These are phyloP conservation scores for Morpho deidamia DNA, from an alignment of 2,888 invertebrate genomes.

Conservation along the genomic window DNA sequence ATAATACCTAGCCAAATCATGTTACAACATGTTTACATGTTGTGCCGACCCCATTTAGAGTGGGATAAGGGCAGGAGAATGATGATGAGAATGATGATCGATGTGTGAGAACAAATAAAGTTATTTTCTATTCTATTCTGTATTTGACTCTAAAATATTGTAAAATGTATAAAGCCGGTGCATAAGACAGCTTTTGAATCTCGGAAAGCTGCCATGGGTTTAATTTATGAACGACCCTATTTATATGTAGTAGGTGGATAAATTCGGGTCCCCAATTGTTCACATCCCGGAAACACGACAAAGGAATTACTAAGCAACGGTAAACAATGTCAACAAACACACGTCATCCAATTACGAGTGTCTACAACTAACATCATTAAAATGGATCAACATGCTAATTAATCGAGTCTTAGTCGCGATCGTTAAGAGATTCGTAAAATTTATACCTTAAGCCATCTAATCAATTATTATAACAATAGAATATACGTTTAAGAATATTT, in stretches of 20 bases:
- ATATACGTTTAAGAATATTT: too few species aligned
- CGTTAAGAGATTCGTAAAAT: constrained; percentile 42
- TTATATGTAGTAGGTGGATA: constrained; percentile 16
- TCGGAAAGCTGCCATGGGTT: constrained; percentile 15
- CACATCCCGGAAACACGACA: constrained; percentile 18
- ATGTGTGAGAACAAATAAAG: too few species aligned
- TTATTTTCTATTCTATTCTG: too few species aligned
- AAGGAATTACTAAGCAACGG: constrained; percentile 22
- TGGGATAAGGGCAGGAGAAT: too few species aligned
- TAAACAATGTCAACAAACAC: constrained; percentile 23
- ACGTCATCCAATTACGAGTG: constrained; percentile 25
- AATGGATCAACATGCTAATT: constrained; percentile 51
- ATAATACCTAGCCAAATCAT: too few species aligned
- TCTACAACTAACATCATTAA: constrained; percentile 34
- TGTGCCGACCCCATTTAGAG: too few species aligned
- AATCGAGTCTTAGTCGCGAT: constrained; percentile 39
- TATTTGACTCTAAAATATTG: too few species aligned
- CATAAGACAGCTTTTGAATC: constrained; percentile 21
- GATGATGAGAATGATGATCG: too few species aligned
- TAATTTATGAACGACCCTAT: constrained; percentile 19
- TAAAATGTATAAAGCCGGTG: constrained; percentile 5
- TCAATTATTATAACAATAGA: too few species aligned
- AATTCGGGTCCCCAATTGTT: constrained; percentile 15
- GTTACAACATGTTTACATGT: too few species aligned
- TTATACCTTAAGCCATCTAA: too few species aligned